Percentiles rank a stretch among this genome's conserved stretches.
phyloP scores from a whole-genome alignment of 2,888 invertebrate species.

The Megaustenia siamemsis region DNA sequence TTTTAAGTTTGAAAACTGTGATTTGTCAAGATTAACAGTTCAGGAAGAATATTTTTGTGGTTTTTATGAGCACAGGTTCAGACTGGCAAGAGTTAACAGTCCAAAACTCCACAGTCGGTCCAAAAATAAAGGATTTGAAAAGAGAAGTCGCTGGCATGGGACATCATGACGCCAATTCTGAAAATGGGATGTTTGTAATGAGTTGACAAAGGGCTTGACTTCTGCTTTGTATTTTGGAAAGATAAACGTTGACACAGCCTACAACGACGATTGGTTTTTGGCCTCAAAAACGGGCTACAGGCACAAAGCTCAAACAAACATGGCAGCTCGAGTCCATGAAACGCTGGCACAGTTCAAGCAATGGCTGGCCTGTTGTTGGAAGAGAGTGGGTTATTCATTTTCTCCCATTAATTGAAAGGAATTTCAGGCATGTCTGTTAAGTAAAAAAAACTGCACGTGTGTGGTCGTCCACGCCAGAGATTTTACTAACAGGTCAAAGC shows the following conservation, averaged over 20 bases:
- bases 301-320: constrained; percentile 39
- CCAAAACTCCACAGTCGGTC: too few relatives aligned
- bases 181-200: constrained; percentile 35
- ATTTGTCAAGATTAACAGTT: too few relatives aligned
- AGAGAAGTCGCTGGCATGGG: too few relatives aligned
- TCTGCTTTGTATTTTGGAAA: constrained; percentile 14
- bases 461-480: too few relatives aligned
- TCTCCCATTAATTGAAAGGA: too few relatives aligned
- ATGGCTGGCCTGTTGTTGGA: neutral
- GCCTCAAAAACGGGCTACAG: neutral
- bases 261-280: neutral
- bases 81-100: too few relatives aligned
- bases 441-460: too few relatives aligned
- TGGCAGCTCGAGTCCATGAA: neutral
- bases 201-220: constrained; percentile 30
- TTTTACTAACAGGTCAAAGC: too few relatives aligned
- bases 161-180: neutral
- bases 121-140: too few relatives aligned
- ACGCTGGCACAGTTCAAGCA: neutral
- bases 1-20: too few relatives aligned
- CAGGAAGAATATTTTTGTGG: too few relatives aligned
- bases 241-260: constrained; percentile 29
- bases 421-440: neutral
- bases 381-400: neutral
- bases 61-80: too few relatives aligned